Evolutionary conservation across 92 coral and sea anemone species (phyloP), one percentile per base, ranked within the genome.

Genomic region (Epizoanthus fatuus): DNA sequence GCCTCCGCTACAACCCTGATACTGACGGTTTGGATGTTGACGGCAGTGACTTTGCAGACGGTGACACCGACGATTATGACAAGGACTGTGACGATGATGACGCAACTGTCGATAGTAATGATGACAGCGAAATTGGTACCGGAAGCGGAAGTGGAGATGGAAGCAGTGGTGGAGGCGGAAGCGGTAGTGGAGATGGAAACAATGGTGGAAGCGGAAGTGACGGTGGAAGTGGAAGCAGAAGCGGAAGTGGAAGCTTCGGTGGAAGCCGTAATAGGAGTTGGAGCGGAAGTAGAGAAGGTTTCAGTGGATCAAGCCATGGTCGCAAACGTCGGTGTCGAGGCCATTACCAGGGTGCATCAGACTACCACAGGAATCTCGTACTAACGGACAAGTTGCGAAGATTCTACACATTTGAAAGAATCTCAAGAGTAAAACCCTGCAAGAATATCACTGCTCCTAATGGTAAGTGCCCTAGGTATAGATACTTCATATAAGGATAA

Each of bases 11-110:
- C 8, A 29, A 69, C 15, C 63, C 57, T 7, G 72, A 68, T 57
- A 54, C 38, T 42, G 58, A 62, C 54, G 38, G 19, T 16, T 52
- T 19, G 20, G 77, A 54, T 75, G 58, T 12, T 39, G 59, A 62
- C 32, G 25, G 32, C 38, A 38, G n/a, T 67, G 63, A 81, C 51
- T 40, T 29, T 35, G 76, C 57, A 20, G 56, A 53, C 44, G 63
- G 71, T 35, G 74, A 44, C 4, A 22, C 29, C 22, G 69, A 57
- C 20, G 80, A 45, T 49, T 71, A 70, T 59, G 86, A 13, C 69
- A 4, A 8, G 17, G 17, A 35, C 22, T 55, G 13, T 17, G 16
- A 10, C 42, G 35, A 13, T 25, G 29, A 29, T n/a, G 29, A 16
- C 65, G 16, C 11, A 14, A 81, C 16, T 22, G 39, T 32, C 51